Conservation (phyloP, 2,888 invertebrate genomes). For the Chymomyza procnemis region DNA sequence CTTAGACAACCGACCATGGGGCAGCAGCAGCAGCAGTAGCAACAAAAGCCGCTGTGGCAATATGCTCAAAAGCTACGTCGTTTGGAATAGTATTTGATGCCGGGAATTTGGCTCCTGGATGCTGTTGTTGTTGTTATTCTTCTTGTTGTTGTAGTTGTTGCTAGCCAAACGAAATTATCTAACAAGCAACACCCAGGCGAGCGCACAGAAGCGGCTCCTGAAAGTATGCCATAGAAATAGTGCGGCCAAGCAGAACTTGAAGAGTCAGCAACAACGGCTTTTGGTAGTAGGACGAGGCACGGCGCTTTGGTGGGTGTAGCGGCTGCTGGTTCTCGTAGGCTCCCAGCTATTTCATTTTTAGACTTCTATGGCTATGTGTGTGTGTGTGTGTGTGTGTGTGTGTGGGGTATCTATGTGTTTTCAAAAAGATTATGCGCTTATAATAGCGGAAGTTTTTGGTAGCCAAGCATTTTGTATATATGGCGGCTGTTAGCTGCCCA, state of each 20-base stretch:
- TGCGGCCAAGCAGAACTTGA: background rate
- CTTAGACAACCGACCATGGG: background rate
- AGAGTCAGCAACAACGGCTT: too few species aligned
- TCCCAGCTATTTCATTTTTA: constrained; percentile 64
- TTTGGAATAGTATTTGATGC: constrained; percentile 12
- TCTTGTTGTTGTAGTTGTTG: constrained; percentile 12
- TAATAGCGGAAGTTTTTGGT: constrained; percentile 64
- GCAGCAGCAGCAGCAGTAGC: background rate
- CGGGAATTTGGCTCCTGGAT: constrained; percentile 6
- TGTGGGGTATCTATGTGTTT: constrained; percentile 36
- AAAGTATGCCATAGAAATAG: constrained; percentile 18
- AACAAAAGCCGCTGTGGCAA: background rate
- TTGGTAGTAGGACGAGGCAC: background rate
- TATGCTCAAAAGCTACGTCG: constrained; percentile 14
- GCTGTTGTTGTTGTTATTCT: constrained; percentile 20
- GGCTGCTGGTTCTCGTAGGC: constrained; percentile 27
- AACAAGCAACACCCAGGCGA: constrained; percentile 39
- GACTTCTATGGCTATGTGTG: constrained; percentile 21
- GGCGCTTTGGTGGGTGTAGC: background rate
- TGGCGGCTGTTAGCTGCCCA: background rate
- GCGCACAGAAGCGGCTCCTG: background rate
- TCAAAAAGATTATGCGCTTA: constrained; percentile 69
- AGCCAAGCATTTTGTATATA: constrained; percentile 18
- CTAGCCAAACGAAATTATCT: constrained; percentile 52
- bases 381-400: constrained; percentile 4